Conservation (phyloP, 2,888 invertebrate genomes). For the Toxonevra muliebris region DNA sequence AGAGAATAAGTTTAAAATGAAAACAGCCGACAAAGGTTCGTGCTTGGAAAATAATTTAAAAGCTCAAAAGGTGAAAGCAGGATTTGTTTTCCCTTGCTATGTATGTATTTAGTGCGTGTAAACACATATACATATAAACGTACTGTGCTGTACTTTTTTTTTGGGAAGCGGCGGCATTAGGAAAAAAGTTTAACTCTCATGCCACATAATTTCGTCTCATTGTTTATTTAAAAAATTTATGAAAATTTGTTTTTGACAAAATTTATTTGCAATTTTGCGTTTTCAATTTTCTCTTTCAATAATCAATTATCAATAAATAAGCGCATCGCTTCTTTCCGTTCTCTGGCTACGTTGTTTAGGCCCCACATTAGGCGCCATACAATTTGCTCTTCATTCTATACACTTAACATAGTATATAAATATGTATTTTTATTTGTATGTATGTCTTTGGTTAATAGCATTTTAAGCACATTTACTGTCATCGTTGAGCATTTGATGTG, state of each 20-base stretch:
- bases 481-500: not conserved
- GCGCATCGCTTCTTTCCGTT: not conserved
- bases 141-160: no score
- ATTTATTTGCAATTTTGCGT: conserved; percentile 50
- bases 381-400: no score
- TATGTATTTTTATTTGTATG: no score
- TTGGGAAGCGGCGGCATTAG: no score
- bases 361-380: no score
- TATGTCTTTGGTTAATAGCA: no score
- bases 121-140: no score
- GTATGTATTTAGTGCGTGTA: no score
- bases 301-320: conserved; percentile 61
- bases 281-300: conserved; percentile 54
- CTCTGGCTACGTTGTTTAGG: not conserved
- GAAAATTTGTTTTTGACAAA: conserved; percentile 48
- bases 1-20: not conserved
- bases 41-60: conserved; percentile 60
- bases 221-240: conserved; percentile 57
- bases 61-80: conserved; percentile 56
- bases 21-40: conserved; percentile 50
- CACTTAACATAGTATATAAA: no score
- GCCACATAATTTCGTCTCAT: not conserved
- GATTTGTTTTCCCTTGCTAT: conserved; percentile 11
- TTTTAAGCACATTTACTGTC: no score
- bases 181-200: no score